These are phyloP conservation scores for Bufotes viridis DNA, from an alignment of 2,797 vertebrate species.

Conservation along the genomic window DNA sequence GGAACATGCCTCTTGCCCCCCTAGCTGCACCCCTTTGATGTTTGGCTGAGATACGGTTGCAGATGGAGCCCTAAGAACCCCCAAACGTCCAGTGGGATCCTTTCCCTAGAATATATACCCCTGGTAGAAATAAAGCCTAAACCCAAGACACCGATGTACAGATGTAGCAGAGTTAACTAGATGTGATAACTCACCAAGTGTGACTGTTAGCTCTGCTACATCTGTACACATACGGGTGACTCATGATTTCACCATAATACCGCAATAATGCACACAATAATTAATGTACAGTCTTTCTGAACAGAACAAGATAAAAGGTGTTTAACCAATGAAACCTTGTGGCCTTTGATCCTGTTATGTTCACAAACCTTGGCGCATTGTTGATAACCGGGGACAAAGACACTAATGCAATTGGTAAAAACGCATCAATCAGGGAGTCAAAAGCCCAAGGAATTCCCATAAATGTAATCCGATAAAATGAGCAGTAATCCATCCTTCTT, in stretches of 20 bases:
- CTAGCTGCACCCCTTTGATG: too few relatives aligned
- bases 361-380: conserved; percentile 47
- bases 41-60: too few relatives aligned
- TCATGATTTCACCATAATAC: neutral
- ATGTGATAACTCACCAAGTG: too few relatives aligned
- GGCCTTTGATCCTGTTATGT: conserved; percentile 53
- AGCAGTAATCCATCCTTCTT: conserved; percentile 56
- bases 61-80: too few relatives aligned
- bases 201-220: too few relatives aligned
- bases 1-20: too few relatives aligned
- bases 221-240: too few relatives aligned
- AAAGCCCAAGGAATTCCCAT: conserved; percentile 53
- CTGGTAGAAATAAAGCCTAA: too few relatives aligned
- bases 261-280: neutral
- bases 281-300: neutral
- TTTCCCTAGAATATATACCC: too few relatives aligned
- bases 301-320: conserved; percentile 70
- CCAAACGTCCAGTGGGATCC: too few relatives aligned
- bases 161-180: too few relatives aligned
- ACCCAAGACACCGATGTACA: too few relatives aligned
- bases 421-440: conserved; percentile 53
- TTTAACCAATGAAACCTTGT: conserved; percentile 34
- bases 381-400: conserved; percentile 52
- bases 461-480: conserved; percentile 61
- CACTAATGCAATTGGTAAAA: conserved; percentile 51